These are phyloP conservation scores for Halisarca cf. caerulea DNA, from an alignment of 37 sponge, comb jelly and placozoan species.

Conservation along the genomic window DNA sequence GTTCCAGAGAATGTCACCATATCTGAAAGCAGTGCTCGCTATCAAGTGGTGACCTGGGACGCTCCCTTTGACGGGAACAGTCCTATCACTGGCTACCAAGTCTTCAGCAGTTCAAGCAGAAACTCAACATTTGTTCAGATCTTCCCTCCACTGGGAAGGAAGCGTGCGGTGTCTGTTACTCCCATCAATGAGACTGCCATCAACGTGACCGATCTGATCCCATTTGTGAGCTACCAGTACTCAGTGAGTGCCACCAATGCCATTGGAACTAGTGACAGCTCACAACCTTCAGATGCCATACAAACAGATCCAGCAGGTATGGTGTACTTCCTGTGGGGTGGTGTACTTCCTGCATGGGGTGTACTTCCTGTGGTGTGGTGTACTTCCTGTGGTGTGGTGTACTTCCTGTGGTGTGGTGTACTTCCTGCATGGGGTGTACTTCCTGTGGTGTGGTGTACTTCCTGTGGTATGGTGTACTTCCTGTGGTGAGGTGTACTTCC, in stretches of 20 bases:
- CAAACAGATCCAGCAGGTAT: slow-evolving; percentile 53
- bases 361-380: not conserved
- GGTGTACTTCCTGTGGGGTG: not conserved
- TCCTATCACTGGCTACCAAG: slow-evolving; percentile 24
- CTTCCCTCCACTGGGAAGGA: not conserved
- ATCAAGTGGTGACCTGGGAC: slow-evolving; percentile 46
- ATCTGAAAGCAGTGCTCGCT: slow-evolving; percentile 3
- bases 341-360: not conserved
- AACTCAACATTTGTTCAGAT: not conserved
- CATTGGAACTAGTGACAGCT: slow-evolving; percentile 50
- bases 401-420: not conserved
- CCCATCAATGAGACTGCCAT: not conserved
- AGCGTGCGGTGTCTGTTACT: not conserved
- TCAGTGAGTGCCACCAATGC: slow-evolving; percentile 46
- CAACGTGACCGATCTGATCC: slow-evolving; percentile 31
- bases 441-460: not conserved
- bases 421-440: too few species aligned
- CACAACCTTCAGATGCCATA: slow-evolving; percentile 12
- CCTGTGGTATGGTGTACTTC: not conserved
- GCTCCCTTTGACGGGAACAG: slow-evolving; percentile 63
- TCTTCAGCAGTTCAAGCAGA: slow-evolving; percentile 6
- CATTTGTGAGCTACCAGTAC: slow-evolving; percentile 58
- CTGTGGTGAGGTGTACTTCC: not conserved
- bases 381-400: not conserved
- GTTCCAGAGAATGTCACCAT: slow-evolving; percentile 31